Evolutionary conservation across 2,113 vertebrate genomes (phyloP).

Genomic region (Noturus placidus): DNA sequence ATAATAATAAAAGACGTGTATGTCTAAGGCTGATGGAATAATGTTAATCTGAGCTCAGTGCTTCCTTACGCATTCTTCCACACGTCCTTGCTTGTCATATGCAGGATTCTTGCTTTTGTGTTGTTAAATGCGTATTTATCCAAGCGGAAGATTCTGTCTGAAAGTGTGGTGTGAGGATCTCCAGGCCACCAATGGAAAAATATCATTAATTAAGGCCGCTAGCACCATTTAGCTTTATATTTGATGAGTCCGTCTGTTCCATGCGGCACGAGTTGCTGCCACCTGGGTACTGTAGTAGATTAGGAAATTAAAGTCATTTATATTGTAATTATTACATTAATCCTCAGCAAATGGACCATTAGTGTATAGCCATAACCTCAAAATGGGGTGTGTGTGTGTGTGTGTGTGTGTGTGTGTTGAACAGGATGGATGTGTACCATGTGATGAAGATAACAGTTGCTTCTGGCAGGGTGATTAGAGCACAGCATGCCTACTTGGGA

Average conservation of each 20-base stretch:
- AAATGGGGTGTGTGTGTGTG: slow-evolving; percentile 6
- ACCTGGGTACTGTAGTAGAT: background rate
- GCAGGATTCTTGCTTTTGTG: background rate
- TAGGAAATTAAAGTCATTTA: slow-evolving; percentile 1
- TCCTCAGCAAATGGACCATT: background rate
- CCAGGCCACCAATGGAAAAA: background rate
- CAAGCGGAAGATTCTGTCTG: background rate
- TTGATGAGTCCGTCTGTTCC: background rate
- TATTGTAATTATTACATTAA: slow-evolving; percentile 21
- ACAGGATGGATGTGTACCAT: slow-evolving; percentile 10
- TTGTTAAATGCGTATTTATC: background rate
- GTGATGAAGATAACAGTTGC: slow-evolving; percentile 29
- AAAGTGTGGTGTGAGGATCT: background rate
- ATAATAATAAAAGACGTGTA: background rate
- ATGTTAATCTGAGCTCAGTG: background rate
- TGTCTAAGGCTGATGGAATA: background rate
- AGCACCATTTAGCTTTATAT: background rate
- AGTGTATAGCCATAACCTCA: background rate
- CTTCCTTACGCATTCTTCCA: background rate
- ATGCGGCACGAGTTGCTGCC: background rate
- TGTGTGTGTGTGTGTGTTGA: slow-evolving; percentile 20
- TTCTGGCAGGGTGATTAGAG: slow-evolving; percentile 15
- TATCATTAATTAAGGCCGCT: background rate
- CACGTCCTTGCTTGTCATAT: background rate
- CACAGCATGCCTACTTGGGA: background rate